These are phyloP conservation scores for Metallyticus violacea DNA, from an alignment of 2,888 invertebrate genomes.

Conservation along the genomic window DNA sequence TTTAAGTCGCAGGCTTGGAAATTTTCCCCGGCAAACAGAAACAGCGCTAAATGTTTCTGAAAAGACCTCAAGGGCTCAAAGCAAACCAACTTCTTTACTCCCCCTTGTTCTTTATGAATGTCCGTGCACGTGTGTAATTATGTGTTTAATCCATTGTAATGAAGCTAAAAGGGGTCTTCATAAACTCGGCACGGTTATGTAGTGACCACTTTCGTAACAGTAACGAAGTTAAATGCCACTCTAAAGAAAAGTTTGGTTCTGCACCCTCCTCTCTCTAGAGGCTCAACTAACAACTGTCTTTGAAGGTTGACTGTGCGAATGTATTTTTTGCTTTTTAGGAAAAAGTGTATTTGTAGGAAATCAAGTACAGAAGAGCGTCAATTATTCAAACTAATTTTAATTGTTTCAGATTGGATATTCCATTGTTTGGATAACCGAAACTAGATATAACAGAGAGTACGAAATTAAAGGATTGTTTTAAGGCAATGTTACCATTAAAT, in stretches of 20 bases:
- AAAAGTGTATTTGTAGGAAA: no score
- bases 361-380: no score
- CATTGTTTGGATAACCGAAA: no score
- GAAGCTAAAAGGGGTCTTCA: neutral
- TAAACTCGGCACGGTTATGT: neutral
- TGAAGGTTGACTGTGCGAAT: no score
- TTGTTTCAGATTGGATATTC: no score
- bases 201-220: neutral
- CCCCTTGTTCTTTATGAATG: neutral
- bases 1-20: neutral
- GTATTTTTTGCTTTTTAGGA: no score
- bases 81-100: neutral
- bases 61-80: neutral
- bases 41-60: neutral
- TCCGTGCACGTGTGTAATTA: neutral
- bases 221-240: neutral
- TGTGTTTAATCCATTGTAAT: neutral
- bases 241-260: neutral
- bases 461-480: no score
- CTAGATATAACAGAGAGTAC: no score
- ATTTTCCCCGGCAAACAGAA: neutral
- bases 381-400: no score
- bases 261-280: neutral
- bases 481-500: no score
- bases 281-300: neutral